Evolutionary conservation across 2,797 vertebrate genomes (phyloP), one percentile per base, ranked within the genome.

Genomic region (Psittacula echo): DNA sequence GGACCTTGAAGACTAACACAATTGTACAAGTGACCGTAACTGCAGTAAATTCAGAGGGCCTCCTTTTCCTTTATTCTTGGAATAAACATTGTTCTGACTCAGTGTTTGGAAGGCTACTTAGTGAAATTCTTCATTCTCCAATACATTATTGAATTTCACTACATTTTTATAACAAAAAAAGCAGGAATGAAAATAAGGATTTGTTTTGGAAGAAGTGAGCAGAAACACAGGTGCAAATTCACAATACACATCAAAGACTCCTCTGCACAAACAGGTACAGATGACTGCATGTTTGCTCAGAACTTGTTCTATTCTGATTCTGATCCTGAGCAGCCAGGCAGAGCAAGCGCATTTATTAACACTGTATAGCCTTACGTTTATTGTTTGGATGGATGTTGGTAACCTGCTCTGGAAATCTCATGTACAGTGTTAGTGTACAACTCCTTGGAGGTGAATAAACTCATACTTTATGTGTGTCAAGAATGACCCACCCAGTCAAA

Each of bases 361-460:
- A 37, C 39, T 32, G 14, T 15, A 17, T n/a, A 70, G 20, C 41
- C 10, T 65, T 70, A n/a, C 42, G 42, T 77, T 58, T 30, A 9
- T 19, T 76, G 32, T 71, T 42, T 45, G 71, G 51, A 6, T 37
- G 47, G 34, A 7, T 53, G 34, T 34, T 65, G 61, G 61, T 41
- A 41, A 45, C 39, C 29, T 71, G 45, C n/a, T 56, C 61, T 58
- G 62, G 62, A 75, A 44, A 44, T 67, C 27, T 48, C 29, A 4
- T 7, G 61, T 47, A 48, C 50, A 39, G 64, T 0, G 0, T 0
- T 13, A 56, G 41, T 2, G 1, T 68, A 22, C 84, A 86, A 2
- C 51, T 62, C 51, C 39, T 74, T 37, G n/a, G 77, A 76, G 85
- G 84, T 75, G 70, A 93, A 91, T 64, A 45, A 93, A 78, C 91